Evolutionary conservation across 2,888 invertebrate species (phyloP), one percentile per base, ranked within the genome.

Genomic region (Drosophila formosana): DNA sequence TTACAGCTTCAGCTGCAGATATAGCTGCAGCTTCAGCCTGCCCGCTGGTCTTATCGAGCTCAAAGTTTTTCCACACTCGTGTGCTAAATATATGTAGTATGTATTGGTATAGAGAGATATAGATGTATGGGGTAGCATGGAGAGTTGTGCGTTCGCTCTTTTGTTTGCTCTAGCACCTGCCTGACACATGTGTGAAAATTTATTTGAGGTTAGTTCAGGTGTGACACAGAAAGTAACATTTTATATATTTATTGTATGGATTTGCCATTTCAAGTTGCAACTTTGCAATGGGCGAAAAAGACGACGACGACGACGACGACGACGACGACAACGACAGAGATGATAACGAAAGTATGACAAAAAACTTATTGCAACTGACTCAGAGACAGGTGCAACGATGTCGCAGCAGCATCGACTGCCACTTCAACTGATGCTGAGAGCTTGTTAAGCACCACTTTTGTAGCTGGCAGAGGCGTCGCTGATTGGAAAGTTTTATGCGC

Each of bases 151-250:
- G 66, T 50, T 64, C 64, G 58, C 66, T 55, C 65, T 61, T 69
- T 70, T 81, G 71, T 77, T 72, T 73, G 81, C 71, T 50, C 43
- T 60, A 46, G 61, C 51, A 53, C 63, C 60, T 66, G 71, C 64
- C 72, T 68, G 79, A 77, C 77, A 83, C 83, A 86, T 83, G 83
- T 84, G 78, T 73, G 77, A 75, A 86, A 88, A 88, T 88, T 88
- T 88, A 88, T 88, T 88, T 89, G 88, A 84, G 88, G 88, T 89
- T 89, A 84, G 86, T 81, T 89, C 84, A 87, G 86, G 88, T 86
- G 86, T 85, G 86, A 88, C 86, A 83, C 80, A 78, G 77, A 80
- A 74, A 71, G 82, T 83, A 86, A 83, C 86, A 86, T 86, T 88
- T 86, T 86, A 87, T 86, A 88, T 85, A 85, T 85, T 85, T 85